Conservation (phyloP, 2,797 vertebrate species). For the Cheirogaleus major region DNA sequence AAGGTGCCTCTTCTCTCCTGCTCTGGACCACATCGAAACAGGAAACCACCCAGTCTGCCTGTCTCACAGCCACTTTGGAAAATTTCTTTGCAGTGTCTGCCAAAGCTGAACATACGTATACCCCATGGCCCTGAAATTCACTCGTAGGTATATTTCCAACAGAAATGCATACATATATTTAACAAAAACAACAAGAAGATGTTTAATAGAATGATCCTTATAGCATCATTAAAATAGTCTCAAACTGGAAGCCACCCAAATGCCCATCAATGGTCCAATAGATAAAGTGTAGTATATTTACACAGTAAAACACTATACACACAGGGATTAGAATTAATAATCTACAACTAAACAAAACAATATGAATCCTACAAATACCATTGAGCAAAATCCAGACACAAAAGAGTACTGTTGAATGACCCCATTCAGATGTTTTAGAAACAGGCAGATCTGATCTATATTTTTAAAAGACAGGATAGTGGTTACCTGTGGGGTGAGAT, state of each 20-base stretch:
- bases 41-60: background rate
- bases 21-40: background rate
- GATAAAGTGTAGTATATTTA: background rate
- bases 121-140: background rate
- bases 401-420: background rate
- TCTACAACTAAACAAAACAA: background rate
- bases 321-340: background rate
- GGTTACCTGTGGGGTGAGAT: background rate
- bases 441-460: background rate
- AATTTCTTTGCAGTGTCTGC: background rate
- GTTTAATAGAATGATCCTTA: background rate
- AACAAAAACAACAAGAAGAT: background rate
- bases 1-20: background rate
- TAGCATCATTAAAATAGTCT: background rate
- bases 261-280: background rate
- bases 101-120: background rate
- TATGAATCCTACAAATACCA: background rate
- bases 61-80: background rate
- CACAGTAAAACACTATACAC: background rate
- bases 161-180: background rate
- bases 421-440: background rate
- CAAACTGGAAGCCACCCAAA: background rate
- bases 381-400: background rate
- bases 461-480: background rate
- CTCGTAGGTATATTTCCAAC: background rate